phyloP scores from a whole-genome alignment of 1,140 invertebrate species.

The Drosophila saltans region DNA sequence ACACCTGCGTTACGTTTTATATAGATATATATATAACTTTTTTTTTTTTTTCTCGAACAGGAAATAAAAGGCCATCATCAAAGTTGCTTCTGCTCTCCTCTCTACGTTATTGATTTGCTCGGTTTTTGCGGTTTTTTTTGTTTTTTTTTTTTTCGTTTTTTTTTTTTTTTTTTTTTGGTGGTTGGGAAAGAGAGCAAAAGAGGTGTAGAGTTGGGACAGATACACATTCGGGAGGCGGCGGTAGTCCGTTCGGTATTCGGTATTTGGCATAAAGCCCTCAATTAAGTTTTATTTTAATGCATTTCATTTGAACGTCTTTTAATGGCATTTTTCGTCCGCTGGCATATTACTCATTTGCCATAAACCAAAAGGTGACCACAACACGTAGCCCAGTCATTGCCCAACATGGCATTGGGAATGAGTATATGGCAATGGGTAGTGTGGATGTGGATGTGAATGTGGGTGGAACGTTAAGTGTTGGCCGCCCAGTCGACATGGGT shows the following conservation, averaged over 20 bases:
- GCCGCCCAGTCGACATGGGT: conserved; percentile 74
- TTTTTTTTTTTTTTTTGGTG: not conserved
- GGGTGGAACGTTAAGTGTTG: conserved; percentile 68
- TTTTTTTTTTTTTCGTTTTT: too few species aligned
- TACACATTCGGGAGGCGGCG: conserved; percentile 2
- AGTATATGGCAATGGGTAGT: not conserved
- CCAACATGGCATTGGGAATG: conserved; percentile 15
- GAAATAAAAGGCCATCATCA: conserved; percentile 3
- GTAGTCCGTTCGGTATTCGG: conserved; percentile 35
- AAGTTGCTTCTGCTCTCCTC: conserved; percentile 35
- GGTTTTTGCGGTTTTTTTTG: conserved; percentile 50
- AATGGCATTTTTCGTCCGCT: conserved; percentile 71
- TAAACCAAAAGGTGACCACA: conserved; percentile 80
- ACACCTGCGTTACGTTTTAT: conserved; percentile 40
- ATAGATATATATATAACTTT: conserved; percentile 4
- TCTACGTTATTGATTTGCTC: conserved; percentile 71
- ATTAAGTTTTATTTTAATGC: conserved; percentile 81
- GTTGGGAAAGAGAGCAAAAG: not conserved
- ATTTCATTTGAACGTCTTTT: conserved; percentile 80
- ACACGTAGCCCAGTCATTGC: conserved; percentile 59
- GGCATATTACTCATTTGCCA: conserved; percentile 78
- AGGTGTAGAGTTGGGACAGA: not conserved
- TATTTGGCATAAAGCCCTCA: conserved; percentile 63
- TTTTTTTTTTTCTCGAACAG: conserved; percentile 13
- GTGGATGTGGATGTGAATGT: conserved; percentile 23